These are phyloP conservation scores for Aphelenchoides besseyi DNA, from an alignment of 1,140 invertebrate genomes.

Conservation along the genomic window DNA sequence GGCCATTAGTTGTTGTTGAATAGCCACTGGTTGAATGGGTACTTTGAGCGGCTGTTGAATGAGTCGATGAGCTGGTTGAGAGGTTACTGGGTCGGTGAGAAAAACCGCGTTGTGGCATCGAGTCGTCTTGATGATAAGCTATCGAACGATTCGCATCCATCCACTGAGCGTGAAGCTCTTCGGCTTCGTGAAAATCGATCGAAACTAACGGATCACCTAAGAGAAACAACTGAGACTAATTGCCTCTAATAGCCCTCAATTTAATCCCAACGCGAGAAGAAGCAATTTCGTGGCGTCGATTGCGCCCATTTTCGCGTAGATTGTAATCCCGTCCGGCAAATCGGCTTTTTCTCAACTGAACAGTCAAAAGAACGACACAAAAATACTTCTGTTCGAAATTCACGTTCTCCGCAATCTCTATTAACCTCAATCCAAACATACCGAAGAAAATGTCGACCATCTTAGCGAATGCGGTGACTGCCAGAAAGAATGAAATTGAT, in stretches of 20 bases:
- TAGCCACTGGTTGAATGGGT: background rate
- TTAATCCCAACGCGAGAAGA: background rate
- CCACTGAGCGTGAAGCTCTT: slow-evolving; percentile 44
- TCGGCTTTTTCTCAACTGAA: background rate
- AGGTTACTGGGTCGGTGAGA: slow-evolving; percentile 31
- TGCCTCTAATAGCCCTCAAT: background rate
- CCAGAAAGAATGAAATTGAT: slow-evolving; percentile 54
- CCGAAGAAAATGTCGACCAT: slow-evolving; percentile 61
- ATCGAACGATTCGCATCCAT: slow-evolving; percentile 22
- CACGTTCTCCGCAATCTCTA: background rate
- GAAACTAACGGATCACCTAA: slow-evolving; percentile 42
- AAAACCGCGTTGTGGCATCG: background rate
- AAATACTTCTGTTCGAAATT: background rate
- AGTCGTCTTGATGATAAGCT: slow-evolving; percentile 2
- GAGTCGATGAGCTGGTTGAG: slow-evolving; percentile 30
- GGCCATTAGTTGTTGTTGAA: slow-evolving; percentile 3
- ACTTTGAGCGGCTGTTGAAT: slow-evolving; percentile 6
- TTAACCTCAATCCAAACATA: slow-evolving; percentile 17
- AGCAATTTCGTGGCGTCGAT: background rate
- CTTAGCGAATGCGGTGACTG: slow-evolving; percentile 44
- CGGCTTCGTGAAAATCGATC: slow-evolving; percentile 46
- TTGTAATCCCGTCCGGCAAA: background rate
- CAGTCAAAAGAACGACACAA: background rate
- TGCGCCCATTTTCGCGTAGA: background rate
- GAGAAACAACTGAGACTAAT: slow-evolving; percentile 5